Conservation (phyloP, 2,888 invertebrate species). For the Tribolium freemani region DNA sequence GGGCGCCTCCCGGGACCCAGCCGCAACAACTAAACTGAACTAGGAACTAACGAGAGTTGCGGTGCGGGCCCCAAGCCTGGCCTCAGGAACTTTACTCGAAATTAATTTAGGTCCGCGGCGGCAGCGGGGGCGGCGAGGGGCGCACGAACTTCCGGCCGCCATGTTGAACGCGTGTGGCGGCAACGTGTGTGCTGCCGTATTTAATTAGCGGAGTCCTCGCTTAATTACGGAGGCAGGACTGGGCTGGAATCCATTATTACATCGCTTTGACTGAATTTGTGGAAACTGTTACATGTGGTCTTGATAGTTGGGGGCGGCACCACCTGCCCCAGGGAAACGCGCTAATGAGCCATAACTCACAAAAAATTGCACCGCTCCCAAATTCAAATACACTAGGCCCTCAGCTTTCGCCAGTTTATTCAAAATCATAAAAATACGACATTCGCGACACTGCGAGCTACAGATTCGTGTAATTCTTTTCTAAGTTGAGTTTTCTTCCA, state of each 20-base stretch:
- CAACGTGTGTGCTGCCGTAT: conserved; percentile 65
- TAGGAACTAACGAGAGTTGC: conserved; percentile 52
- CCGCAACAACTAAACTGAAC: conserved; percentile 62
- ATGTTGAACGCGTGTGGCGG: conserved; percentile 64
- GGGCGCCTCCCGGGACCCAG: conserved; percentile 40
- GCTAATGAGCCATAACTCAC: neutral
- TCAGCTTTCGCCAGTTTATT: too few species aligned
- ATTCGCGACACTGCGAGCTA: too few species aligned
- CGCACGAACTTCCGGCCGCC: conserved; percentile 54
- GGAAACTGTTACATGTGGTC: conserved; percentile 65
- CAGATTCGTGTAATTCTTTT: too few species aligned
- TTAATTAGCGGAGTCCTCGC: conserved; percentile 67
- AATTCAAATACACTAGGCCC: too few species aligned
- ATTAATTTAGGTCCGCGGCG: conserved; percentile 66
- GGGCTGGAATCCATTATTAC: conserved; percentile 65
- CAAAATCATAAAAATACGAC: too few species aligned
- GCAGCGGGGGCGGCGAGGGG: conserved; percentile 46
- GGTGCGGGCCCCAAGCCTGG: conserved; percentile 50
- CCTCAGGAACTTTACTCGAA: conserved; percentile 63
- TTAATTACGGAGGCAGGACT: conserved; percentile 66
- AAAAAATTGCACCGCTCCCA: too few species aligned
- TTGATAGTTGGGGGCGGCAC: conserved; percentile 52
- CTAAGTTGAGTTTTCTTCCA: too few species aligned
- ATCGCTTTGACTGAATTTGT: conserved; percentile 64
- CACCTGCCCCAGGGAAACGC: neutral